Evolutionary conservation across 2,113 vertebrate species (phyloP), one percentile per base, ranked within the genome.

Genomic region (Ancistrus triradiatus): DNA sequence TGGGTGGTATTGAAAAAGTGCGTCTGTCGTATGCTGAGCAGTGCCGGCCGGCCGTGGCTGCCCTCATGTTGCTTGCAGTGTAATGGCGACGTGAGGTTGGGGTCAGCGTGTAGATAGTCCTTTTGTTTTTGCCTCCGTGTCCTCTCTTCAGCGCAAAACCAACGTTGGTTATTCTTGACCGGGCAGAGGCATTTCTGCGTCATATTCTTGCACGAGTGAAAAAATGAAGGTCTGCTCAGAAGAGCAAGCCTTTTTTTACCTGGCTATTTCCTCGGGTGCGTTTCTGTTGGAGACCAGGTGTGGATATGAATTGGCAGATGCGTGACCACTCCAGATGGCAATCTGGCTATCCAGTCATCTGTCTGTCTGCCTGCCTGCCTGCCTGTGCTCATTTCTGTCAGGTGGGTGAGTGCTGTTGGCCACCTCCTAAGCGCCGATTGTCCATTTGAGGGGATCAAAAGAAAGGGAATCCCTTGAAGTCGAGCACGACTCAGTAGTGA

Each of bases 1-100:
- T 60, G 72, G 70, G 64, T 57, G 75, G 80, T 85, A 85, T 84
- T 84, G 43, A 87, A 84, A 84, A 84, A 83, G 76, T 66, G 78
- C 81, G 59, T 74, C 82, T 2, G 35, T 76, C 82, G 81, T 88
- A 85, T 85, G 78, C 78, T 67, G 67, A 81, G 79, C 70, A 69
- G 50, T 72, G 67, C 70, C 69, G 70, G 76, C 73, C 82, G 82
- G 74, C 75, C 72, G 77, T 72, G n/a, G n/a, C 68, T 78, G 70
- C 74, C 77, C 76, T 77, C 69, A 64, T 80, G 78, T 84, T 85
- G 77, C 83, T 84, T 79, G 79, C 81, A 84, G 78, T 74, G 73
- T 81, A 85, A 84, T 78, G 72, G 69, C 64, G 76, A 69, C 28
- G 28, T 76, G 77, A 80, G 81, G 73, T 81, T 75, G 78, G 74